Evolutionary conservation across 2,888 invertebrate genomes (phyloP).

Genomic region (Euphydryas editha): DNA sequence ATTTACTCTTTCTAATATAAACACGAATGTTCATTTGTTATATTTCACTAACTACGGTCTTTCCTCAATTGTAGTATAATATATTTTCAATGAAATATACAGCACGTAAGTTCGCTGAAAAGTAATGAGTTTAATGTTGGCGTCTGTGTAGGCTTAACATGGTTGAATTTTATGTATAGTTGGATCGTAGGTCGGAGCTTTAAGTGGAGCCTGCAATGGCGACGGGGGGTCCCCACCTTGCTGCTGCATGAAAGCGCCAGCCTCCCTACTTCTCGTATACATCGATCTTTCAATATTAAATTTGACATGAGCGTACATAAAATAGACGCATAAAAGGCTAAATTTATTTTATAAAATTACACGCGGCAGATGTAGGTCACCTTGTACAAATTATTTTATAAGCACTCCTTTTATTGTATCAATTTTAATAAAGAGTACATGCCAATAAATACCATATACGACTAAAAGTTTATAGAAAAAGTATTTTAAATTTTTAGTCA

Average conservation of each 20-base stretch:
- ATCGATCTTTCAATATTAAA: conserved; percentile 41
- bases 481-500: no score
- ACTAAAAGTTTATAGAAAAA: no score
- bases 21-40: not conserved
- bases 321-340: conserved; percentile 15
- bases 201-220: conserved; percentile 56
- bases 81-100: not conserved
- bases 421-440: not conserved
- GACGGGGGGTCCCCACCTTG: conserved; percentile 46
- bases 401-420: not conserved
- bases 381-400: not conserved
- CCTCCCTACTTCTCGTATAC: conserved; percentile 33
- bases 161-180: conserved; percentile 49
- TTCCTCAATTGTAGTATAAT: not conserved
- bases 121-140: conserved; percentile 43
- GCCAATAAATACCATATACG: no score
- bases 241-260: conserved; percentile 39
- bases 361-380: not conserved
- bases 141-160: conserved; percentile 45
- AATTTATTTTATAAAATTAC: conserved; percentile 11
- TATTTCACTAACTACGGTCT: not conserved
- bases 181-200: conserved; percentile 47
- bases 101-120: conserved; percentile 35
- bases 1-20: not conserved
- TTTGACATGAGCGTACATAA: conserved; percentile 30